Base-by-base conservation (phyloP, 2,113 vertebrate genomes). In the Varanus komodoensis region DNA sequence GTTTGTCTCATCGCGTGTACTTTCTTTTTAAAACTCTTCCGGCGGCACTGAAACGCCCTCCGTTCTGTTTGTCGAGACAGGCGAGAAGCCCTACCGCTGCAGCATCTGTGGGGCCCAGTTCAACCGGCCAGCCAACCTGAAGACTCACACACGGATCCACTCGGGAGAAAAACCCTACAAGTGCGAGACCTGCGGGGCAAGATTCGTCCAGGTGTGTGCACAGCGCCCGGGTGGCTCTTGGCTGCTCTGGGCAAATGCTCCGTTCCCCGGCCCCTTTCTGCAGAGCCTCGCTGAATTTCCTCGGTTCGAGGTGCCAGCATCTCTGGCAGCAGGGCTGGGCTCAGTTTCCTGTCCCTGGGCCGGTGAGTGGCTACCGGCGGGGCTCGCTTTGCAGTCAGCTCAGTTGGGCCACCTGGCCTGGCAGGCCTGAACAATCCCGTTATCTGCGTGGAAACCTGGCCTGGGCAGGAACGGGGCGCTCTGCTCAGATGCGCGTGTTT, bases 151-250 rank as follows among this genome's bases (percentile, higher is more conserved):
- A 0, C 98, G 99, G 84, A 99, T 99, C 92, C 99, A 99, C 97
- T 99, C 99, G 0, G 99, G 99, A 91, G 99, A 99, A 95, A 99
- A 99, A 96, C 99, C 99, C 29, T 99, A 99, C 96, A 99, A 99
- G 96, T 99, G 99, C 2, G 99, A 99, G 94, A 99, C 99, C 0
- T 99, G 98, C 0, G 98, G 98, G 8, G 98, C 98, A 80, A 96
- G 97, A 92, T 98, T 98, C 75, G 97, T 98, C 23, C 97, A 98
- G 97, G 97, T 97, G 34, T 0, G 89, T 88, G 4, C 54, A 15
- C 14, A 0, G 0, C 8, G 5, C 1, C 1, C 1, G 4, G 48
- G 44, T 23, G 17, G n/a, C 2, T 34, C 2, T 25, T 50, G 12
- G 57, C 6, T 34, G 0, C 23, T 5, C 5, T 38, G 82, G 57